A percentile compares a stretch with the other conserved stretches of the same genome.
Evolutionary conservation across 2,888 invertebrate species (phyloP).

Genomic region (Volucella zonaria): DNA sequence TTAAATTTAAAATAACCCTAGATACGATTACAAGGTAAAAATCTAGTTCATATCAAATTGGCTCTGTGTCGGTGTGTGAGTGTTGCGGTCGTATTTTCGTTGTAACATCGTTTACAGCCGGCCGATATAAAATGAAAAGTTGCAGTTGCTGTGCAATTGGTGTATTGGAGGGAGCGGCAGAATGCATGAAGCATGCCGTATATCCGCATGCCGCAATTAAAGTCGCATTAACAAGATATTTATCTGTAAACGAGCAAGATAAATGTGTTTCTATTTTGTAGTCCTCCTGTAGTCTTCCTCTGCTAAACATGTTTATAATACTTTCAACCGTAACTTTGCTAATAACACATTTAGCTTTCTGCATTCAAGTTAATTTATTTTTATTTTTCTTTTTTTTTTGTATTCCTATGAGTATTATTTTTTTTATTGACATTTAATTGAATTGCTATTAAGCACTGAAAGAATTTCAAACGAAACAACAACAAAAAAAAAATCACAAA

Average conservation of each 20-base stretch:
- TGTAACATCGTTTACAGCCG: conserved; percentile 3
- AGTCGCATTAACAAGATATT: conserved; percentile 76
- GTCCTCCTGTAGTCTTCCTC: conserved; percentile 36
- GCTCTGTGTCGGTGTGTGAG: background rate
- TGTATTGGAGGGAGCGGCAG: conserved; percentile 48
- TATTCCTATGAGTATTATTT: background rate
- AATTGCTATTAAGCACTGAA: conserved; percentile 48
- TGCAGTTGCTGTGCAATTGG: conserved; percentile 46
- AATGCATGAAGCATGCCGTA: conserved; percentile 64
- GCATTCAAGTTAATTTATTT: conserved; percentile 48
- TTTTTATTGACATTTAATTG: conserved; percentile 66
- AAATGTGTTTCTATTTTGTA: conserved; percentile 55
- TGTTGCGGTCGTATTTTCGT: too few species aligned
- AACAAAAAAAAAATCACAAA: background rate
- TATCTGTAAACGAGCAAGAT: conserved; percentile 72
- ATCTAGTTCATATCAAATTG: background rate
- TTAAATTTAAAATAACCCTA: conserved; percentile 1
- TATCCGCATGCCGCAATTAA: conserved; percentile 76
- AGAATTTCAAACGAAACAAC: background rate
- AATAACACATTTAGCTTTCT: conserved; percentile 64
- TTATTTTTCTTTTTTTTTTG: too few species aligned
- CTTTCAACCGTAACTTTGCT: conserved; percentile 54
- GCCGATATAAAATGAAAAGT: conserved; percentile 17
- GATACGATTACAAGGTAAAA: conserved; percentile 7
- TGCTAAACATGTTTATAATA: conserved; percentile 28